Percentiles rank a stretch among this genome's conserved stretches.
Evolutionary conservation across 1,140 invertebrate species (phyloP).

Genomic region (Danaus melanippus): DNA sequence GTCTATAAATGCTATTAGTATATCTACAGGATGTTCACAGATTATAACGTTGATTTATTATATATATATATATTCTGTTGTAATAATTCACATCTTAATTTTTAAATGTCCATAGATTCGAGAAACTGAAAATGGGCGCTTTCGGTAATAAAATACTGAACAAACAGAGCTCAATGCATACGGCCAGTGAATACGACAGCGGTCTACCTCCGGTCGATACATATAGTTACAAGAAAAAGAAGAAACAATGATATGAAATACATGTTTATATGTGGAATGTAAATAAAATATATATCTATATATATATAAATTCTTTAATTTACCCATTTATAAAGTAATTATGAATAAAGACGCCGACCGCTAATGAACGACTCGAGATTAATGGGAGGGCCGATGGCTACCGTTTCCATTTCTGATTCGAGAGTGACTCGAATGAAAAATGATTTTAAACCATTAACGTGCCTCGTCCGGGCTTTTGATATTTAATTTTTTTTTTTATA

Average conservation of each 20-base stretch:
- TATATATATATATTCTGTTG: no score
- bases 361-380: conserved; percentile 40
- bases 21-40: no score
- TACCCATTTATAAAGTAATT: no score
- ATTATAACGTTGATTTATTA: no score
- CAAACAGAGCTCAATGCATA: conserved; percentile 66
- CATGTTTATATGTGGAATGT: no score
- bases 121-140: conserved; percentile 48
- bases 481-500: conserved; percentile 73
- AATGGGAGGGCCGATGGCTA: conserved; percentile 63
- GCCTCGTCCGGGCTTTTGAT: conserved; percentile 70
- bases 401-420: conserved; percentile 67
- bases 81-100: no score
- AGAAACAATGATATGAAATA: conserved; percentile 6
- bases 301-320: conserved; percentile 9
- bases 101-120: conserved; percentile 37
- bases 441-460: conserved; percentile 71
- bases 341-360: conserved; percentile 50
- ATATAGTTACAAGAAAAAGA: conserved; percentile 43
- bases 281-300: conserved; percentile 12
- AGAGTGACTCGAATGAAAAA: conserved; percentile 69
- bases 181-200: conserved; percentile 67
- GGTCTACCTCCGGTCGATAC: conserved; percentile 55
- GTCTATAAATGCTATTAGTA: no score
- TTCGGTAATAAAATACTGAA: conserved; percentile 43